phyloP scores from a whole-genome alignment of 2,888 invertebrate species.

The Eupithecia centaureata region DNA sequence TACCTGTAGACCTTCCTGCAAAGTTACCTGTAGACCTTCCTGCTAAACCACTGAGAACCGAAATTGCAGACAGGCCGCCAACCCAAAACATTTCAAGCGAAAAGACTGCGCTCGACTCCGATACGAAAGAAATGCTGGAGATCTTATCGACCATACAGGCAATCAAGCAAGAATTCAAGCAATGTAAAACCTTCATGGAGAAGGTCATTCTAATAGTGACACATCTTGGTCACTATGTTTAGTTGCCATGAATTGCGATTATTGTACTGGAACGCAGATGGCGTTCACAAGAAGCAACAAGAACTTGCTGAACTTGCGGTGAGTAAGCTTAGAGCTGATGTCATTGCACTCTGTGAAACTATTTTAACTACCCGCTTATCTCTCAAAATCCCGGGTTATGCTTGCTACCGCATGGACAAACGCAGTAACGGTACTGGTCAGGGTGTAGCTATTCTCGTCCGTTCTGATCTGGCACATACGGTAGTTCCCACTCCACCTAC shows the following conservation, averaged over 20 bases:
- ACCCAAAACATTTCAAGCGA: neutral
- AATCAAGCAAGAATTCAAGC: neutral
- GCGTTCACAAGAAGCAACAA: too few relatives aligned
- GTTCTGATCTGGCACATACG: neutral
- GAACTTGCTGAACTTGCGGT: neutral
- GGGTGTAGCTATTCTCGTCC: neutral
- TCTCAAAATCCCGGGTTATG: neutral
- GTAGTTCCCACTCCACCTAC: neutral
- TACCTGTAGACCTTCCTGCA: neutral
- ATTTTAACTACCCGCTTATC: neutral
- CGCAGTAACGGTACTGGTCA: neutral
- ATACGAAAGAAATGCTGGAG: neutral
- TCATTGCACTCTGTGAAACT: neutral
- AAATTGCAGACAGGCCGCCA: neutral
- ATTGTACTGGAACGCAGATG: too few relatives aligned
- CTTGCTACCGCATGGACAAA: neutral
- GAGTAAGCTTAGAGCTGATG: neutral
- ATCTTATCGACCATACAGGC: neutral
- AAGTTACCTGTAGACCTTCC: neutral
- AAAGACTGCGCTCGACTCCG: neutral
- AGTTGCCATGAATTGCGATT: neutral
- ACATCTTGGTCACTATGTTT: conserved; percentile 10
- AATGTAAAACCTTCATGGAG: conserved; percentile 14
- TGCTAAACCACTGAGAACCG: neutral
- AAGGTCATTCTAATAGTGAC: conserved; percentile 1